Percentiles rank a stretch among this genome's conserved stretches.
These are phyloP conservation scores for Notamacropus eugenii DNA, from an alignment of 2,797 vertebrate genomes.

Conservation along the genomic window DNA sequence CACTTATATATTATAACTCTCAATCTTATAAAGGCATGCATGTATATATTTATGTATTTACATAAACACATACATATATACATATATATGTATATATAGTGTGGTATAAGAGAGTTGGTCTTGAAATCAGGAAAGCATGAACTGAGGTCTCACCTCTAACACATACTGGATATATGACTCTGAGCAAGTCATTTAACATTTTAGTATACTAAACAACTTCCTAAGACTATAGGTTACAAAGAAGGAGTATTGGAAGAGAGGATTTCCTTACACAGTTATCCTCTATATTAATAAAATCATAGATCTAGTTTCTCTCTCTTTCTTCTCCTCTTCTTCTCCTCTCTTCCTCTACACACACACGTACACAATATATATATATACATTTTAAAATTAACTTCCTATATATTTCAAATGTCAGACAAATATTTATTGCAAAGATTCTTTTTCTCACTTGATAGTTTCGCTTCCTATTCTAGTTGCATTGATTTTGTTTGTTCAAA, in stretches of 20 bases:
- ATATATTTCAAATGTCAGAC: background rate
- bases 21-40: background rate
- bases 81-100: background rate
- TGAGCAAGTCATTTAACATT: background rate
- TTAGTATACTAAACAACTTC: background rate
- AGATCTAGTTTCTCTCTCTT: background rate
- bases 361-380: background rate
- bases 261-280: background rate
- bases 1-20: background rate
- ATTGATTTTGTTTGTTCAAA: slow-evolving; percentile 5
- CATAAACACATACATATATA: background rate
- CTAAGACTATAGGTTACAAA: background rate
- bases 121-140: background rate
- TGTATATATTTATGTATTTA: background rate
- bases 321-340: background rate
- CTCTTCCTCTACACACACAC: background rate
- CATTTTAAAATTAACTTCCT: background rate
- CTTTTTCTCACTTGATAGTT: background rate
- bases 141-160: background rate
- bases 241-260: background rate
- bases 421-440: background rate
- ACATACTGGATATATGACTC: background rate
- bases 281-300: background rate
- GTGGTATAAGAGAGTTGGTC: background rate
- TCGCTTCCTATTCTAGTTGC: background rate